A percentile compares a stretch with the other conserved stretches of the same genome.
phyloP scores from a whole-genome alignment of 92 coral and sea anemone species.

The Actinernus sp. region DNA sequence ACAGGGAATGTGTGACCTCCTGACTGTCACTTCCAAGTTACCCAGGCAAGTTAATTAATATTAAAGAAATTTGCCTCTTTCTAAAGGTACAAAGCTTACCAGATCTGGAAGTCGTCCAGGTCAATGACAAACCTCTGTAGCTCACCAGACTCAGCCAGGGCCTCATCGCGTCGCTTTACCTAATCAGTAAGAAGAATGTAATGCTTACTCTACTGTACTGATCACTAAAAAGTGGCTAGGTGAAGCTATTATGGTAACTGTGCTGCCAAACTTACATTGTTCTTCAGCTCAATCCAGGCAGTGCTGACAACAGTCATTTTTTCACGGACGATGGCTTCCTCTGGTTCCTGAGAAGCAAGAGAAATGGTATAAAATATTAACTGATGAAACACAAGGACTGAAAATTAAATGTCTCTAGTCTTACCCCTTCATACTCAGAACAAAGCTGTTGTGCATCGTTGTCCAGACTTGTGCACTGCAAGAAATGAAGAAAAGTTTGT shows the following conservation, averaged over 20 bases:
- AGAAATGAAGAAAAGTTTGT: background rate
- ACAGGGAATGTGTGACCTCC: too few species aligned
- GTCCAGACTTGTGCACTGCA: slow-evolving; percentile 86
- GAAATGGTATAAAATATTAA: background rate
- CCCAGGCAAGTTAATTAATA: background rate
- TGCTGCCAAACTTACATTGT: slow-evolving; percentile 74
- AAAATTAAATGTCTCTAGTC: background rate
- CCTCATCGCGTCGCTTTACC: slow-evolving; percentile 97
- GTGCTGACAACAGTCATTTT: slow-evolving; percentile 84
- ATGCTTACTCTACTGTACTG: background rate
- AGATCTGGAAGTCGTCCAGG: slow-evolving; percentile 94
- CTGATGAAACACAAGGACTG: background rate
- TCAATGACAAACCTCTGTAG: slow-evolving; percentile 95
- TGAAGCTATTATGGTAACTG: background rate
- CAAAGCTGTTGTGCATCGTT: slow-evolving; percentile 79
- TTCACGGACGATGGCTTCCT: slow-evolving; percentile 77
- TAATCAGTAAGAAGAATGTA: background rate
- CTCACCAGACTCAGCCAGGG: slow-evolving; percentile 97
- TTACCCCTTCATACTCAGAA: slow-evolving; percentile 91
- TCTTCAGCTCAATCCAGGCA: slow-evolving; percentile 79
- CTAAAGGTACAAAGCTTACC: slow-evolving; percentile 71
- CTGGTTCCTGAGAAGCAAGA: slow-evolving; percentile 64
- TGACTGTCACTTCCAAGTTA: too few species aligned
- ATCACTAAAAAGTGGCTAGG: background rate
- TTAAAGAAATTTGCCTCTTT: background rate